Evolutionary conservation across 2,888 invertebrate species (phyloP).

Genomic region (Plebejus melissa): DNA sequence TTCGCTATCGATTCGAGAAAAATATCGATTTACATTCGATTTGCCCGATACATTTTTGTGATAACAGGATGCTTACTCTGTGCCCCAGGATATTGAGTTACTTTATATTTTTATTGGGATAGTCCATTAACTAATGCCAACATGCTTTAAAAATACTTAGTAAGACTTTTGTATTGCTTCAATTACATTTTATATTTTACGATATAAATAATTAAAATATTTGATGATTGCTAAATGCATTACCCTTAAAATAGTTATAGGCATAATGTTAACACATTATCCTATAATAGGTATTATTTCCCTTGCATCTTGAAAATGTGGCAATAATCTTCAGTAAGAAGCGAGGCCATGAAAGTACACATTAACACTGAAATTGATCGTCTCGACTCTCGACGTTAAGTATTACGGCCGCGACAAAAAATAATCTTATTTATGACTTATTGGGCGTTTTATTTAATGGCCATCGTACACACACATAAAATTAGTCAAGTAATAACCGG

Average conservation of each 20-base stretch:
- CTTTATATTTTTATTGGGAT: background rate
- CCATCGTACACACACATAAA: slow-evolving; percentile 35
- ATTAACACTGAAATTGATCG: slow-evolving; percentile 46
- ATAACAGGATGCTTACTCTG: background rate
- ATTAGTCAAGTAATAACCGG: slow-evolving; percentile 22
- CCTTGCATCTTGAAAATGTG: background rate
- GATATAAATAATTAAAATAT: background rate
- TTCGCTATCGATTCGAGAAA: slow-evolving; percentile 63
- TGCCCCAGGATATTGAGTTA: background rate
- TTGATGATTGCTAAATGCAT: background rate
- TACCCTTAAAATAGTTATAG: too few species aligned
- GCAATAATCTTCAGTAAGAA: slow-evolving; percentile 28
- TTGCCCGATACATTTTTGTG: slow-evolving; percentile 22
- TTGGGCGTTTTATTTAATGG: slow-evolving; percentile 41
- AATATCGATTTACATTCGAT: slow-evolving; percentile 65
- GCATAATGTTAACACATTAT: too few species aligned
- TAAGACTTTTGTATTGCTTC: background rate
- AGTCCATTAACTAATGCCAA: background rate
- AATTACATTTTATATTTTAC: background rate
- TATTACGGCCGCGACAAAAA: slow-evolving; percentile 43
- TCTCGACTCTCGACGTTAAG: slow-evolving; percentile 40
- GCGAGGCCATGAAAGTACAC: slow-evolving; percentile 38
- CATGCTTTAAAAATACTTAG: background rate
- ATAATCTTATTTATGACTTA: slow-evolving; percentile 46
- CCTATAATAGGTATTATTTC: background rate